Evolutionary conservation across 2,888 invertebrate species (phyloP).

Genomic region (Leptopilina drosophilae): DNA sequence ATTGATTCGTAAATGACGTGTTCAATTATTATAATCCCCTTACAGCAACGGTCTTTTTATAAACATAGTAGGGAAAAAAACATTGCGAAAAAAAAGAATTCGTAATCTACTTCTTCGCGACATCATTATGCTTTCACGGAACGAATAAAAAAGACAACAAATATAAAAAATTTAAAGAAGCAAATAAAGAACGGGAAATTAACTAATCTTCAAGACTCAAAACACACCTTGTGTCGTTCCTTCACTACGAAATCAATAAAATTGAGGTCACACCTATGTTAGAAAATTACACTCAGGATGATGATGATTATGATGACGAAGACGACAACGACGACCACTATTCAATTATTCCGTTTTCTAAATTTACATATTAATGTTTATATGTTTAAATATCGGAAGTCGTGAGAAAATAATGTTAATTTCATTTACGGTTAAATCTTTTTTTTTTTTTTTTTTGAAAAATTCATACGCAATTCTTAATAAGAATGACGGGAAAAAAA

Average conservation of each 20-base stretch:
- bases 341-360: slow-evolving; percentile 18
- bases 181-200: slow-evolving; percentile 4
- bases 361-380: slow-evolving; percentile 8
- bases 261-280: slow-evolving; percentile 6
- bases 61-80: not conserved
- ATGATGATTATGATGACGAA: not conserved
- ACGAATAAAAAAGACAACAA: not conserved
- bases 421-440: not conserved
- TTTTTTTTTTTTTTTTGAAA: too few relatives aligned
- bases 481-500: too few relatives aligned
- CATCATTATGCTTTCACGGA: slow-evolving; percentile 24
- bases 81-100: not conserved
- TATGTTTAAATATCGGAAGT: not conserved
- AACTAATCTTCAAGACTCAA: slow-evolving; percentile 2
- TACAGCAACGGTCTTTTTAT: not conserved
- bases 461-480: too few relatives aligned
- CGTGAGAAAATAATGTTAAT: slow-evolving; percentile 6
- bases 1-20: slow-evolving; percentile 17
- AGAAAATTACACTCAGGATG: slow-evolving; percentile 15
- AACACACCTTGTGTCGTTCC: slow-evolving; percentile 13
- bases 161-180: not conserved
- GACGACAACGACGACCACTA: not conserved
- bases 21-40: slow-evolving; percentile 24
- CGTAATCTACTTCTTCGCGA: slow-evolving; percentile 32
- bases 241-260: slow-evolving; percentile 31